phyloP scores from a whole-genome alignment of 2,113 vertebrate genomes.

The Heptranchias perlo region DNA sequence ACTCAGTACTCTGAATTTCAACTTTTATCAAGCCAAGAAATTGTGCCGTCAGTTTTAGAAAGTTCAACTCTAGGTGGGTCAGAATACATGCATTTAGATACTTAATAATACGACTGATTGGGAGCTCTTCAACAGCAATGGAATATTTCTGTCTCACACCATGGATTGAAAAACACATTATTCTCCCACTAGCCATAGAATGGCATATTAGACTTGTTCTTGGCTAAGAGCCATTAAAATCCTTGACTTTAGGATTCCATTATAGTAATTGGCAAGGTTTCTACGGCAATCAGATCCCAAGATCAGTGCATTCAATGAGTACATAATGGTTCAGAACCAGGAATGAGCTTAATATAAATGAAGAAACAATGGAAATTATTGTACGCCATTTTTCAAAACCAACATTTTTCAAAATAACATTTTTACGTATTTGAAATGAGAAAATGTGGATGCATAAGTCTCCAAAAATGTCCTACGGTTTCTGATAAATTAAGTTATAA shows the following conservation, averaged over 20 bases:
- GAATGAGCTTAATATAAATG: background rate
- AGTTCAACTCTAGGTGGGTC: background rate
- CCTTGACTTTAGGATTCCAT: too few species aligned
- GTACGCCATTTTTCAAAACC: background rate
- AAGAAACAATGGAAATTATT: background rate
- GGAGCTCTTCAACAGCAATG: background rate
- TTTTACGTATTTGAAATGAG: background rate
- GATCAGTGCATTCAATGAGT: background rate
- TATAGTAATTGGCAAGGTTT: background rate
- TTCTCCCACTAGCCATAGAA: background rate
- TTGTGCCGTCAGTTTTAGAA: background rate
- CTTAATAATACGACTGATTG: background rate
- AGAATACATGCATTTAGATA: background rate
- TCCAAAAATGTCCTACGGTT: too few species aligned
- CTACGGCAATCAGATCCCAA: background rate
- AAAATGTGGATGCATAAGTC: background rate
- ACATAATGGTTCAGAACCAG: background rate
- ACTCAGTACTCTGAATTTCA: background rate
- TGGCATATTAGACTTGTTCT: background rate
- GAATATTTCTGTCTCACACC: background rate
- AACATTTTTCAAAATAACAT: background rate
- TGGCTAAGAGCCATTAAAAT: background rate
- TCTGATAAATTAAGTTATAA: background rate
- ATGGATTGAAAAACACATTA: background rate
- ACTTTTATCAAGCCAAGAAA: background rate